Conservation (phyloP, 2,888 invertebrate species). For the Caenorhabditis sp. region DNA sequence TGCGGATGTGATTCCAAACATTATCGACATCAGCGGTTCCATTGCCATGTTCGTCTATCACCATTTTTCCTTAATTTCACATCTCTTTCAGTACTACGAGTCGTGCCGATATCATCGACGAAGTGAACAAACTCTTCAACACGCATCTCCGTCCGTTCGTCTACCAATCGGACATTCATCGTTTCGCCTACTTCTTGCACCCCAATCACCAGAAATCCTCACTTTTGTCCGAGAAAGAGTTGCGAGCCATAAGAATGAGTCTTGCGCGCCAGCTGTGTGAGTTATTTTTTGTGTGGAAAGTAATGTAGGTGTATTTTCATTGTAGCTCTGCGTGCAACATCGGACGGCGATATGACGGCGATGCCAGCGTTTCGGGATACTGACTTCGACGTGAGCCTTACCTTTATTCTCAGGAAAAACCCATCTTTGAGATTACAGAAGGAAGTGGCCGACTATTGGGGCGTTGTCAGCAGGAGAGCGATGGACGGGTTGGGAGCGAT, state of each 20-base stretch:
- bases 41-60: conserved; percentile 1
- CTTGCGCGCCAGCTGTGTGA: neutral
- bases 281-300: neutral
- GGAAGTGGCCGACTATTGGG: conserved; percentile 3
- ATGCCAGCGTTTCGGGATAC: too few relatives aligned
- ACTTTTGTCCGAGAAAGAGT: neutral
- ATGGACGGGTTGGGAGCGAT: neutral
- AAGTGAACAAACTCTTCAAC: conserved; percentile 1
- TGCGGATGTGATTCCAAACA: conserved; percentile 15
- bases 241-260: neutral
- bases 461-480: too few relatives aligned
- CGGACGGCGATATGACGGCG: too few relatives aligned
- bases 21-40: neutral
- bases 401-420: too few relatives aligned
- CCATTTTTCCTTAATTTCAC: neutral
- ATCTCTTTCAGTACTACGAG: conserved; percentile 15
- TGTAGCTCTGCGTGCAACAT: too few relatives aligned
- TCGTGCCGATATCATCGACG: neutral
- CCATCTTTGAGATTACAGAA: too few relatives aligned
- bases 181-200: conserved; percentile 33
- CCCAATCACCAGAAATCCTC: neutral
- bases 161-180: conserved; percentile 22
- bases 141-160: conserved; percentile 6
- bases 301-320: too few relatives aligned
- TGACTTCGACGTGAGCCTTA: too few relatives aligned